phyloP scores from a whole-genome alignment of 2,797 vertebrate species.

The Bryconaethiops microstoma region DNA sequence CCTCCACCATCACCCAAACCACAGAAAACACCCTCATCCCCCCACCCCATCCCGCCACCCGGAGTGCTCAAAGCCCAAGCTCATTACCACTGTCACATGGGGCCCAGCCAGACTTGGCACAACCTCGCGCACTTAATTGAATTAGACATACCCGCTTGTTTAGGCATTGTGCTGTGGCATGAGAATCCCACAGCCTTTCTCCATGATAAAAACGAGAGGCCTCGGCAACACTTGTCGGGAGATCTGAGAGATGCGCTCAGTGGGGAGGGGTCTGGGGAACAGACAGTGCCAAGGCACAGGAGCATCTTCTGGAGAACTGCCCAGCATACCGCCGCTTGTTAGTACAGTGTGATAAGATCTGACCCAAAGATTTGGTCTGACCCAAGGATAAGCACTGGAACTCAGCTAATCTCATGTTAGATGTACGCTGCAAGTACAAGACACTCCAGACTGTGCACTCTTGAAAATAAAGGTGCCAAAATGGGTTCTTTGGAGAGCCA shows the following conservation, averaged over 20 bases:
- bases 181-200: constrained; percentile 76
- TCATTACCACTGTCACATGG: constrained; percentile 81
- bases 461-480: too few species aligned
- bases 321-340: constrained; percentile 43
- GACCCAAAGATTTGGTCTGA: constrained; percentile 39
- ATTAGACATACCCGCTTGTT: constrained; percentile 87
- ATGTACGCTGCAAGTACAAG: too few species aligned
- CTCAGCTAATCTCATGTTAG: background rate
- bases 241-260: constrained; percentile 69
- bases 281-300: constrained; percentile 55
- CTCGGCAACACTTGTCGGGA: constrained; percentile 76
- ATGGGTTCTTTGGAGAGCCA: too few species aligned
- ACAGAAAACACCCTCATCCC: constrained; percentile 15
- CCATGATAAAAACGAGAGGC: constrained; percentile 69
- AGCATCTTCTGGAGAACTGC: constrained; percentile 64
- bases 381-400: background rate
- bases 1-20: constrained; percentile 40
- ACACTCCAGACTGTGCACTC: too few species aligned
- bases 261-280: constrained; percentile 49
- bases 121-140: constrained; percentile 82
- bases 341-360: constrained; percentile 27
- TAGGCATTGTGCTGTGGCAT: constrained; percentile 80
- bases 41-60: constrained; percentile 57
- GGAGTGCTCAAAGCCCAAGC: constrained; percentile 66
- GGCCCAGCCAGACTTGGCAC: constrained; percentile 80